Conservation (phyloP, 2,888 invertebrate species). For the Drosophila recens region DNA sequence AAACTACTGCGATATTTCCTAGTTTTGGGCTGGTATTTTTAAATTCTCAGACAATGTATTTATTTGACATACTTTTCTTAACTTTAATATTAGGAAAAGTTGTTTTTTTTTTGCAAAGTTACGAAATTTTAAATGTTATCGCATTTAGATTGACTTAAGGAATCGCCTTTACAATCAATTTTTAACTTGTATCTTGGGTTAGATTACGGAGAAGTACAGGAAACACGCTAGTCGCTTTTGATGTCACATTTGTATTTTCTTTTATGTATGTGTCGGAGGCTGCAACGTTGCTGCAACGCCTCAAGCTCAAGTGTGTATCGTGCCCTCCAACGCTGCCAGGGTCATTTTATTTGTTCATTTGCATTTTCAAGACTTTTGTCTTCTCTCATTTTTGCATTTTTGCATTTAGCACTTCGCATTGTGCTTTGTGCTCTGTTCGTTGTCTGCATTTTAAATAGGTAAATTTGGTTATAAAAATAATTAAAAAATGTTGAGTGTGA, state of each 20-base stretch:
- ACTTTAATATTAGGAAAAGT: too few relatives aligned
- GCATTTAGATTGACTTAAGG: too few relatives aligned
- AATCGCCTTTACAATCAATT: too few relatives aligned
- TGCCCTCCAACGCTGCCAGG: conserved; percentile 73
- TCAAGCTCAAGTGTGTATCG: conserved; percentile 57
- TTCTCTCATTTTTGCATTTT: conserved; percentile 44
- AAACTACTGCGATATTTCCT: neutral
- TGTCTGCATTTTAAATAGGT: conserved; percentile 54
- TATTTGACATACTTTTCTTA: too few relatives aligned
- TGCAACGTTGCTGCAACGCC: conserved; percentile 42
- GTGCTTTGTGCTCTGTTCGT: conserved; percentile 7
- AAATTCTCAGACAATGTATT: too few relatives aligned
- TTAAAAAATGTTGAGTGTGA: conserved; percentile 61
- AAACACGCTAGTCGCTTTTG: conserved; percentile 3
- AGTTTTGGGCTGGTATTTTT: too few relatives aligned
- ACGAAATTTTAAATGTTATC: too few relatives aligned
- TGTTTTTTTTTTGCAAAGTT: too few relatives aligned
- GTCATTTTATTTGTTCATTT: conserved; percentile 75
- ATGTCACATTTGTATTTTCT: neutral
- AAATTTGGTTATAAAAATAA: conserved; percentile 50
- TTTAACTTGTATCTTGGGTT: too few relatives aligned
- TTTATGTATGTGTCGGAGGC: conserved; percentile 24
- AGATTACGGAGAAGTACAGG: neutral
- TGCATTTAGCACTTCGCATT: conserved; percentile 22
- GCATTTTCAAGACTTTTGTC: conserved; percentile 65